Base-by-base conservation (phyloP, 2,888 invertebrate genomes). In the Leuctra nigra region DNA sequence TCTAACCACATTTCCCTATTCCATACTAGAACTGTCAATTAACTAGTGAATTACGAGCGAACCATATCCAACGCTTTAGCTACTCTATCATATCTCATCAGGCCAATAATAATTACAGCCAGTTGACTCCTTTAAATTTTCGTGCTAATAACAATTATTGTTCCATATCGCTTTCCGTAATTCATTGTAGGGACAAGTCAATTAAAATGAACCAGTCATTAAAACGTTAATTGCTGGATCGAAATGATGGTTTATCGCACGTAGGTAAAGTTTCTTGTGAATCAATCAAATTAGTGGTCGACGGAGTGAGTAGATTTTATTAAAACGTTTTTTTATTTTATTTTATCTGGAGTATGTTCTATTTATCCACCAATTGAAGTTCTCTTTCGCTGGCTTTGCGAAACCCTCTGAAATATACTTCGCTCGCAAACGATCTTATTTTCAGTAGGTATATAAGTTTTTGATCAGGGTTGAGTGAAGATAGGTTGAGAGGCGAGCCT, bases 401-500 rank as follows among this genome's bases (percentile, higher is more conserved):
- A 29, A 18, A 18, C 50, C 50, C 50, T 50, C 50, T n/a, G n/a
- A 50, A 50, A 50, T 50, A 50, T 35, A 50, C 50, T 50, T 50
- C 50, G 33, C 50, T 33, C n/a, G n/a, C 13, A 9, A 50, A 50
- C 50, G 50, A 35, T 50, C 50, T 50, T 50, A 50, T 50, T 50
- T 50, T 50, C 50, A 14, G 50, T 50, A n/a, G n/a, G n/a, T n/a
- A n/a, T n/a, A n/a, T n/a, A 50, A 50, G 50, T 50, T 50, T 50
- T 50, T 50, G 50, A 50, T 50, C 50, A 50, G 33, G 22, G 33
- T 11, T n/a, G 18, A 41, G 20, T 11, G 11, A 41, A 41, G 41
- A 29, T 6, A 29, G 29, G 7, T 6, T 7, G 29, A 29, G 29
- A 29, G 39, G 18, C 18, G 23, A 44, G 44, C 22, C 20, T 44